Percentiles rank a stretch among this genome's conserved stretches.
Conservation (phyloP, 1,140 invertebrate species). For the Venustaconcha ellipsiformis region DNA sequence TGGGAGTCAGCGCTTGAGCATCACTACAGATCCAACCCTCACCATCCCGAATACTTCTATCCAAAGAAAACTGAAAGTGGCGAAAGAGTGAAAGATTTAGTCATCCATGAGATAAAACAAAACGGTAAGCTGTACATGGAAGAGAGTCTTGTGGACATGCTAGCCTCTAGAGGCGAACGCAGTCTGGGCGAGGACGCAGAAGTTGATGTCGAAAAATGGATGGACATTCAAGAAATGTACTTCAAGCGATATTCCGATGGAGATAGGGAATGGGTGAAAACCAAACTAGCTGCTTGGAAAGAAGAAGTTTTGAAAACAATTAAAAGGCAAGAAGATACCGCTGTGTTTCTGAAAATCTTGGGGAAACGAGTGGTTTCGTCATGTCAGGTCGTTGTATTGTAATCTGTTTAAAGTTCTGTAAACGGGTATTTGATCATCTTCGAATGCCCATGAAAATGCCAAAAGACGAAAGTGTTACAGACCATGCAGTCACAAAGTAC, state of each 20-base stretch:
- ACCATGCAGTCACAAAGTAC: no score
- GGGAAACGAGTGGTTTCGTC: no score
- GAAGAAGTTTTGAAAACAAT: no score
- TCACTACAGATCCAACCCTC: constrained; percentile 24
- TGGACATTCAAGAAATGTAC: constrained; percentile 16
- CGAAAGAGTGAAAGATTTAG: background rate
- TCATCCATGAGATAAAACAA: constrained; percentile 4
- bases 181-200: constrained; percentile 10
- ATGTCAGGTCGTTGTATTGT: no score
- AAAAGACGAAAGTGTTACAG: no score
- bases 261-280: constrained; percentile 6
- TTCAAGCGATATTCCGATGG: constrained; percentile 16
- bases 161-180: constrained; percentile 24
- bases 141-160: constrained; percentile 29
- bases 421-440: no score
- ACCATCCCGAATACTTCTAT: constrained; percentile 33
- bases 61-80: constrained; percentile 6
- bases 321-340: no score
- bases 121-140: constrained; percentile 9
- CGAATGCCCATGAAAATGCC: no score
- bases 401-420: no score
- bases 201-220: constrained; percentile 18
- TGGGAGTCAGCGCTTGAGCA: constrained; percentile 20
- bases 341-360: no score
- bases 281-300: background rate